Percentiles rank a stretch among this genome's conserved stretches.
Evolutionary conservation across 2,113 vertebrate genomes (phyloP).

Genomic region (Melanerpes formicivorus): DNA sequence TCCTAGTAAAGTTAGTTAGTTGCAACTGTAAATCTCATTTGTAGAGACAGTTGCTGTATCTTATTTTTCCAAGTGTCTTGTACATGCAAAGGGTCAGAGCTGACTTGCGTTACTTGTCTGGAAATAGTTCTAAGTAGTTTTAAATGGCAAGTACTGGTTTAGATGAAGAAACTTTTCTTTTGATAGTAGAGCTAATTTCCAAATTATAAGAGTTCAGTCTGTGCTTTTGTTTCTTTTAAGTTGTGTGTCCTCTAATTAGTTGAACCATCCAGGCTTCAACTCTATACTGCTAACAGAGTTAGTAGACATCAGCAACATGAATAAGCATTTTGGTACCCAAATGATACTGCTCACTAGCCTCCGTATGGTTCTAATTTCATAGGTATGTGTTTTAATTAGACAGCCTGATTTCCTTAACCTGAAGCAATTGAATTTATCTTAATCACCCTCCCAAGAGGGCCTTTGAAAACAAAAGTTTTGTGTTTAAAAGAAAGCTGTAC

Average conservation of each 20-base stretch:
- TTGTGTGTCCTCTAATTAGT: not conserved
- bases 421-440: slow-evolving; percentile 8
- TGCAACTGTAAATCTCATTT: not conserved
- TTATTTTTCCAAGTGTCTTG: not conserved
- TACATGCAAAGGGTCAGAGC: not conserved
- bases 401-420: slow-evolving; percentile 40
- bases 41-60: not conserved
- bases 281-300: not conserved
- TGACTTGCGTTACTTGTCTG: not conserved
- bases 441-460: not conserved
- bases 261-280: not conserved
- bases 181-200: not conserved
- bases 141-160: not conserved
- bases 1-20: not conserved
- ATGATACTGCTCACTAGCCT: not conserved
- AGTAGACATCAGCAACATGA: not conserved
- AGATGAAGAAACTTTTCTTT: not conserved
- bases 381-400: not conserved
- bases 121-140: not conserved
- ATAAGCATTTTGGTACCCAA: not conserved
- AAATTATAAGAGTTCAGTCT: not conserved
- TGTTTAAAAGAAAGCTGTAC: not conserved
- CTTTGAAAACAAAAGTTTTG: not conserved
- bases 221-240: not conserved
- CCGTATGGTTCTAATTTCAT: not conserved